Evolutionary conservation across 2,113 vertebrate genomes (phyloP), one percentile per base, ranked within the genome.

Genomic region (Boleophthalmus pectinirostris): DNA sequence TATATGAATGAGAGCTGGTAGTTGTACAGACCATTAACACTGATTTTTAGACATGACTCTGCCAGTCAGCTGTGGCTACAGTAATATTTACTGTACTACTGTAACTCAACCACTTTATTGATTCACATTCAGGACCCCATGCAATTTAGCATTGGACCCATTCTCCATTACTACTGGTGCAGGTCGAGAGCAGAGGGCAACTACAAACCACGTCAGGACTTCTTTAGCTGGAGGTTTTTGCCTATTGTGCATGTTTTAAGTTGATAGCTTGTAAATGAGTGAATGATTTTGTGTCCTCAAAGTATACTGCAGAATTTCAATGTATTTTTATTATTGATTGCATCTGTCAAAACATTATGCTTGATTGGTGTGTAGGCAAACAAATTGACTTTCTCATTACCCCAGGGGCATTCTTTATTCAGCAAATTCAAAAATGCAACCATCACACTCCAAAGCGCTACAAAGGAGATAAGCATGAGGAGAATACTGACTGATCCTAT

Each of bases 351-450:
- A 56, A 56, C 21, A 7, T 20, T 54, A 9, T 21, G 53, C 53
- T 4, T 23, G 53, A 23, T 23, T 23, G 13, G 13, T 25, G 24
- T 38, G 8, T 38, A 61, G 75, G 77, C 70, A 83, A 79, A 51
- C 16, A 86, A 74, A 43, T 75, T 65, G 79, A 73, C 70, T 81
- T 82, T 73, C 49, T 10, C 45, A 49, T 57, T 54, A 33, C 45
- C 66, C 68, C 49, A 46, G 0, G 54, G 45, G 29, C 68, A 29
- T 53, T 68, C 46, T 47, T 58, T 76, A 11, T 76, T 25, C 45
- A 71, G 47, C 18, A 23, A 43, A 58, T 71, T 29, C 46, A 84
- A 33, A 68, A 64, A 61, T 15, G 70, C 71, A 67, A 21, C 54
- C 11, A 49, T 14, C 24, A 13, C 38, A 12, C 16, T 61, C 49